Evolutionary conservation across 2,113 vertebrate species (phyloP).

Genomic region (Puffinus mauretanicus): DNA sequence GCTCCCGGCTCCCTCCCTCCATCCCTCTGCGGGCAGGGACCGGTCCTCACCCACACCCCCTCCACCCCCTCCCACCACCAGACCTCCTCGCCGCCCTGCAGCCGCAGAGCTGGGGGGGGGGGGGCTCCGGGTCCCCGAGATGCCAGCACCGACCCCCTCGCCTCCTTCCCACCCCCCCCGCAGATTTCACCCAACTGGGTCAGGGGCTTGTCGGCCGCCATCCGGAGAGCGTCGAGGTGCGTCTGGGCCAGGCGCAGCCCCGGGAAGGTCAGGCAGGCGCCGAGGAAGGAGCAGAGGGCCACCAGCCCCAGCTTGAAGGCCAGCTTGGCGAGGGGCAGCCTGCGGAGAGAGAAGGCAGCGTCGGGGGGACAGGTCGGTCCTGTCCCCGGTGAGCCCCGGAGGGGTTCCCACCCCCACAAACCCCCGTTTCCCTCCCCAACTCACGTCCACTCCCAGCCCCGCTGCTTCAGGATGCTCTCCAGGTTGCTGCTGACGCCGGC

Average conservation of each 20-base stretch:
- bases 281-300: constrained; percentile 83
- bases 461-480: constrained; percentile 81
- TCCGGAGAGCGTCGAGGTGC: constrained; percentile 85
- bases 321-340: constrained; percentile 85
- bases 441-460: constrained; percentile 91
- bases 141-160: fast-evolving
- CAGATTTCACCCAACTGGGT: constrained; percentile 77
- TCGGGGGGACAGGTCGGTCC: fast-evolving
- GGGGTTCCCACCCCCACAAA: fast-evolving
- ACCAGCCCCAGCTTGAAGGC: constrained; percentile 84
- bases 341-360: background rate
- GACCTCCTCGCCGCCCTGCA: background rate
- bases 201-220: constrained; percentile 79
- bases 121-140: fast-evolving
- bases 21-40: fast-evolving
- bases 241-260: constrained; percentile 94
- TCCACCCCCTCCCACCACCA: background rate
- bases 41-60: background rate
- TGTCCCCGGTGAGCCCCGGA: fast-evolving
- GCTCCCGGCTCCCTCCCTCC: background rate
- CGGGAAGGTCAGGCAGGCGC: constrained; percentile 89
- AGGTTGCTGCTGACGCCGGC: constrained; percentile 79
- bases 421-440: constrained; percentile 3
- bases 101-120: background rate
- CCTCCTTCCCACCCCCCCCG: background rate